Evolutionary conservation across 2,113 vertebrate genomes (phyloP).

Genomic region (Equus przewalskii): DNA sequence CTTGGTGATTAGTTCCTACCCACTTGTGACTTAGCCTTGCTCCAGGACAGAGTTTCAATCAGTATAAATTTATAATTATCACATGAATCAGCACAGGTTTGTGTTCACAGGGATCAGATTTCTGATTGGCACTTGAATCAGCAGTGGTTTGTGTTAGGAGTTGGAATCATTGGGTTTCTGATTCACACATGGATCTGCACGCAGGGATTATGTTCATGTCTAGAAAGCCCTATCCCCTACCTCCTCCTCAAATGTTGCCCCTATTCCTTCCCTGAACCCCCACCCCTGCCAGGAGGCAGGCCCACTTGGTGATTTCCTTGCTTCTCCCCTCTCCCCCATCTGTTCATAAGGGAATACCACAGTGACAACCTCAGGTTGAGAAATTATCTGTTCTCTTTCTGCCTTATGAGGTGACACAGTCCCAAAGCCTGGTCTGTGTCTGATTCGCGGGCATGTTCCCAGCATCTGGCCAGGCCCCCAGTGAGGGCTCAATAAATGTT

Average conservation of each 20-base stretch:
- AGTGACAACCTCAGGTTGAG: neutral
- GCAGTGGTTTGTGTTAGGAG: constrained; percentile 19
- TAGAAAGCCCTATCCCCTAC: neutral
- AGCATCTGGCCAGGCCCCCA: neutral
- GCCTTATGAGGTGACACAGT: neutral
- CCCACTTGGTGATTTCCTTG: constrained; percentile 2
- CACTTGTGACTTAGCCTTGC: constrained; percentile 3
- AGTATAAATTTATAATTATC: constrained; percentile 60
- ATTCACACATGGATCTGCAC: neutral
- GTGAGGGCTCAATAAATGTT: neutral
- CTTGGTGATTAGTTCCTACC: neutral
- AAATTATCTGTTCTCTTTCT: constrained; percentile 56
- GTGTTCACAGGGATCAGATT: constrained; percentile 32
- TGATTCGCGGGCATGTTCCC: neutral
- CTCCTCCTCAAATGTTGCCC: neutral
- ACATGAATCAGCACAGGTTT: constrained; percentile 54
- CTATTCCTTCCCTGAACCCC: neutral
- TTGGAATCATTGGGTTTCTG: constrained; percentile 17
- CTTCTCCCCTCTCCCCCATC: neutral
- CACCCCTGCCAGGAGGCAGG: neutral
- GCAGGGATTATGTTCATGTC: neutral
- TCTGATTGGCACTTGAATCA: constrained; percentile 65
- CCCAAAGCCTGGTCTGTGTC: neutral
- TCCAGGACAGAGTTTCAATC: constrained; percentile 35
- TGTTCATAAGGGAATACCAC: constrained; percentile 45